Base-by-base conservation (phyloP, 2,113 vertebrate genomes). In the Daphoenositta chrysoptera region DNA sequence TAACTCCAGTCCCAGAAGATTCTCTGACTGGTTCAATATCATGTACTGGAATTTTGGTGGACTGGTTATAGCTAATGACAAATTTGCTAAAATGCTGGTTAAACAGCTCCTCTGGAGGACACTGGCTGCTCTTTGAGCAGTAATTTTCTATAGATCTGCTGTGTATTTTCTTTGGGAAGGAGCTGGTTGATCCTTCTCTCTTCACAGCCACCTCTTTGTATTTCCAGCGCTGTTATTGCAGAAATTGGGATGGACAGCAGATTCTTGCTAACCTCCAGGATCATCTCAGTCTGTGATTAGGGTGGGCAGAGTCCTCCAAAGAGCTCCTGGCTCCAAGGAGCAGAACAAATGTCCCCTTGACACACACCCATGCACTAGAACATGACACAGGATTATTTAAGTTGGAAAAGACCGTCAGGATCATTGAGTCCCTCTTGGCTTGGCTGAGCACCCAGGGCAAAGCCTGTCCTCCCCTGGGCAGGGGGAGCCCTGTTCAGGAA, bases 371-470 rank as follows among this genome's bases (percentile, higher is more conserved):
- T 2, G 30, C 18, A 39, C 8, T 20, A 64, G 54, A 45, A 12
- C 3, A 1, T 1, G 11, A 10, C 53, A 21, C 35, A 17, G 70
- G 23, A 35, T 6, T 14, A 11, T 28, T 40, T 11, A 35, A n/a
- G 16, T 11, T 0, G 11, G 63, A 35, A 61, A 76, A 20, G 10
- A 30, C 14, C 2, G 0, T 12, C 33, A 45, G 68, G 37, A 22
- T 27, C 42, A 53, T 1, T 3, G 7, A 53, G 45, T 9, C 10
- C 28, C 26, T 10, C 24, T 5, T 11, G 60, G 53, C 28, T 17
- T 3, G 12, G 30, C 21, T 33, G 57, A 83, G 13, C 40, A 12
- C 18, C 35, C n/a, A 23, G 64, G 12, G 16, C 42, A 53, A 28
- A 31, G 4, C 7, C 11, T 40, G 21, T 6, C 13, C 24, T 54